Evolutionary conservation across 2,888 invertebrate species (phyloP).

Genomic region (Parelbella ahira): DNA sequence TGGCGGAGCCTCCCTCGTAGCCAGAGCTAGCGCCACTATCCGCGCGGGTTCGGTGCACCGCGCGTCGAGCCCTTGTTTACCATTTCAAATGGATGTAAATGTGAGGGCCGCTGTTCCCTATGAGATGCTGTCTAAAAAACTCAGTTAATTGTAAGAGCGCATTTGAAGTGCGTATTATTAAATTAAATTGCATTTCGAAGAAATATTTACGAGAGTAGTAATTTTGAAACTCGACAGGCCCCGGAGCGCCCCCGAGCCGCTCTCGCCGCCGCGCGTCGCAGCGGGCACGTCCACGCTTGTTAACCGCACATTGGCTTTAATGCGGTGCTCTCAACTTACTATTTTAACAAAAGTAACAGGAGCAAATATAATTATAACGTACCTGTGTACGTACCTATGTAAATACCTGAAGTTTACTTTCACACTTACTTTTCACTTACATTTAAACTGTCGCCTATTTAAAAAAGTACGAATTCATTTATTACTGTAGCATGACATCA

Average conservation of each 20-base stretch:
- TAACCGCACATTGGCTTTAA: conserved; percentile 10
- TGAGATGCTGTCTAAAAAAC: conserved; percentile 17
- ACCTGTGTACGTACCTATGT: no score
- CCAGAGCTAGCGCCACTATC: no score
- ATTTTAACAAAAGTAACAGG: conserved; percentile 1
- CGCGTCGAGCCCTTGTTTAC: conserved; percentile 34
- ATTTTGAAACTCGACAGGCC: conserved; percentile 61
- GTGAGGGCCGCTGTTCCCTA: conserved; percentile 1
- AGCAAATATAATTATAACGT: no score
- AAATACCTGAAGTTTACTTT: no score
- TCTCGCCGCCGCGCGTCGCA: conserved; percentile 32
- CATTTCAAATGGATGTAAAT: conserved; percentile 21
- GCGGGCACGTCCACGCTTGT: conserved; percentile 25
- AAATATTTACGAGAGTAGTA: conserved; percentile 68
- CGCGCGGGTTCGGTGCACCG: no score
- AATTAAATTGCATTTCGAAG: conserved; percentile 67
- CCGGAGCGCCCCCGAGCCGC: conserved; percentile 45
- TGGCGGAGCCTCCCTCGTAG: no score
- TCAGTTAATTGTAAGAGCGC: conserved; percentile 32
- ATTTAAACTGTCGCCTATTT: no score
- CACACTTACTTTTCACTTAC: no score
- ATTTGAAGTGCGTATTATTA: conserved; percentile 55
- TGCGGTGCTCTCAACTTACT: conserved; percentile 11
- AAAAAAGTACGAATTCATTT: no score
- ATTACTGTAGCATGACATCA: no score